Evolutionary conservation across 2,888 invertebrate species (phyloP).

Genomic region (Pegoplata infirma): DNA sequence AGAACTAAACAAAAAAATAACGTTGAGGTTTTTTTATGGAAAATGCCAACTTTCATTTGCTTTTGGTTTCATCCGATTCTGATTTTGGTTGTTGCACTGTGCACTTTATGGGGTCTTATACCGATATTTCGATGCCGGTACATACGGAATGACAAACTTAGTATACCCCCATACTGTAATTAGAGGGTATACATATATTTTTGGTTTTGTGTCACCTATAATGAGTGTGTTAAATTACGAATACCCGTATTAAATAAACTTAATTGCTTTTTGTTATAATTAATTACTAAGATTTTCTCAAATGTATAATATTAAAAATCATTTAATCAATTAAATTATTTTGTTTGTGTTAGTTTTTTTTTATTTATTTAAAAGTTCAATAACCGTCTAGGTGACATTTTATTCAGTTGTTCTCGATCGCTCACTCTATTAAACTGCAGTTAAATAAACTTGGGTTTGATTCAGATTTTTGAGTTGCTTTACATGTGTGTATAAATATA

Average conservation of each 20-base stretch:
- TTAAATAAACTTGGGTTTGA: slow-evolving; percentile 14
- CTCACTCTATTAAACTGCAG: background rate
- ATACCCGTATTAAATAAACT: slow-evolving; percentile 25
- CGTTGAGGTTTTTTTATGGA: too few species aligned
- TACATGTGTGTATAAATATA: slow-evolving; percentile 30
- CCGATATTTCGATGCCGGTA: too few species aligned
- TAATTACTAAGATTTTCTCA: slow-evolving; percentile 35
- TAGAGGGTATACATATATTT: too few species aligned
- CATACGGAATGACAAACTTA: too few species aligned
- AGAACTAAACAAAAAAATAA: too few species aligned
- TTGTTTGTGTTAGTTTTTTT: background rate
- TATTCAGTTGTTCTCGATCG: slow-evolving; percentile 4
- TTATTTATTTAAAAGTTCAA: slow-evolving; percentile 35
- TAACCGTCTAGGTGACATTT: slow-evolving; percentile 42
- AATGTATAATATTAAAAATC: slow-evolving; percentile 4
- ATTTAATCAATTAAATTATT: background rate
- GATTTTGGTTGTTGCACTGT: too few species aligned
- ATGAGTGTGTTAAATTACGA: too few species aligned
- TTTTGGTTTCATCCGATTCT: too few species aligned
- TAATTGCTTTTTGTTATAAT: slow-evolving; percentile 25
- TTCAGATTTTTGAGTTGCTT: slow-evolving; percentile 23
- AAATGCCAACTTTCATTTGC: too few species aligned
- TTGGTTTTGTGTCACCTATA: too few species aligned
- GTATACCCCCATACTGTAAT: too few species aligned
- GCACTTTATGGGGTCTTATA: too few species aligned